Percentiles rank a stretch among this genome's conserved stretches.
phyloP scores from a whole-genome alignment of 2,888 invertebrate species.

The Incurvaria masculella region DNA sequence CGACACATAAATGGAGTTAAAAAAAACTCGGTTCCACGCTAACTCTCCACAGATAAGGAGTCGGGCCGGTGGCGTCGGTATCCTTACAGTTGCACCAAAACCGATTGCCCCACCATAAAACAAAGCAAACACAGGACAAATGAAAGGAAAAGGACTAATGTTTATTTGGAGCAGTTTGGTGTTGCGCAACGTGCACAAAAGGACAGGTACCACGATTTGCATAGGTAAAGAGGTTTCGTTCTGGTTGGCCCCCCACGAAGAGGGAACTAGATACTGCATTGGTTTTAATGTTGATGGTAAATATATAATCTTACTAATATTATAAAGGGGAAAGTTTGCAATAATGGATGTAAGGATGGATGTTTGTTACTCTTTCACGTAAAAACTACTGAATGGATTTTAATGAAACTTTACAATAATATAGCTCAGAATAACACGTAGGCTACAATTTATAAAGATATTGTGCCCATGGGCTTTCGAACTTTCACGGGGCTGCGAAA shows the following conservation, averaged over 20 bases:
- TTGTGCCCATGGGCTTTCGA: no score
- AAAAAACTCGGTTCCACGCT: background rate
- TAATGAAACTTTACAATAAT: no score
- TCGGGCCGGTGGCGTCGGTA: conserved; percentile 29
- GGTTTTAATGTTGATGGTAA: background rate
- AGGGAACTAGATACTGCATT: conserved; percentile 12
- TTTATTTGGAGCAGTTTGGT: conserved; percentile 31
- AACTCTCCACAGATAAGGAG: conserved; percentile 1
- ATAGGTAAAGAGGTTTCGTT: conserved; percentile 21
- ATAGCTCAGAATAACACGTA: conserved; percentile 18
- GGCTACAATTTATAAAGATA: no score
- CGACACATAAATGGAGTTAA: background rate
- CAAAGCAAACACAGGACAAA: conserved; percentile 37
- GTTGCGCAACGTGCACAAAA: conserved; percentile 22
- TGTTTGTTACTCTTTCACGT: no score
- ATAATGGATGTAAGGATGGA: background rate
- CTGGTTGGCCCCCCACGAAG: conserved; percentile 42
- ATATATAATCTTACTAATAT: no score
- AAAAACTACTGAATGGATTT: no score
- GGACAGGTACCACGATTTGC: conserved; percentile 51
- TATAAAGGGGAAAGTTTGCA: no score
- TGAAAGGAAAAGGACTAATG: conserved; percentile 33
- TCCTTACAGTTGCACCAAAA: conserved; percentile 30
- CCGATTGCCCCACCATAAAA: conserved; percentile 48
- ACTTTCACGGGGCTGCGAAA: no score